These are phyloP conservation scores for Zaprionus obscuricornis DNA, from an alignment of 2,888 invertebrate genomes.

Conservation along the genomic window DNA sequence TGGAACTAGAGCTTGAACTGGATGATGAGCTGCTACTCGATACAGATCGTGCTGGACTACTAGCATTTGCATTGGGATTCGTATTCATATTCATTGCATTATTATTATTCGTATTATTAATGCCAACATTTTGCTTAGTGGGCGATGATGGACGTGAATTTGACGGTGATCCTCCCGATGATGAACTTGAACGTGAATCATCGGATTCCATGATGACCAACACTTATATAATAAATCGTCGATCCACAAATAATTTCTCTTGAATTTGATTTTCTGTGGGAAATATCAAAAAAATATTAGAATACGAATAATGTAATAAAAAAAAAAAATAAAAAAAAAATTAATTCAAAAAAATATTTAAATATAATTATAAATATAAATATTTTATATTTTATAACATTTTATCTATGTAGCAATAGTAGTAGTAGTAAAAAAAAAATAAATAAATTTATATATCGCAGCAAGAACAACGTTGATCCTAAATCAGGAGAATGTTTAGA, in stretches of 20 bases:
- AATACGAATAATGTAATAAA: background rate
- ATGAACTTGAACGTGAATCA: conserved; percentile 81
- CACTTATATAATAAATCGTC: conserved; percentile 13
- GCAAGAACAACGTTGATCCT: conserved; percentile 33
- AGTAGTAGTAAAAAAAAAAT: too few relatives aligned
- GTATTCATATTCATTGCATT: conserved; percentile 4
- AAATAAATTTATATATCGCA: too few relatives aligned
- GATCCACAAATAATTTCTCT: too few relatives aligned
- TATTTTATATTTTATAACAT: conserved; percentile 1
- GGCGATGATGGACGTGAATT: conserved; percentile 77
- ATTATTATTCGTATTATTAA: conserved; percentile 9
- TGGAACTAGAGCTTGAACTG: conserved; percentile 76
- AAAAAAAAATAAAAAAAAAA: background rate
- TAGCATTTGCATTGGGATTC: background rate
- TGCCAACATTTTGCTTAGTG: conserved; percentile 47
- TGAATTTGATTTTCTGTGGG: conserved; percentile 32
- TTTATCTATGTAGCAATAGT: too few relatives aligned
- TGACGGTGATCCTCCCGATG: conserved; percentile 84
- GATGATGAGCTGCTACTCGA: conserved; percentile 70
- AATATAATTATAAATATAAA: background rate
- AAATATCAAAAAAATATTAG: conserved; percentile 36
- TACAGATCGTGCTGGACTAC: conserved; percentile 69
- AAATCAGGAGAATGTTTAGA: too few relatives aligned
- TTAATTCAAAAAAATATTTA: background rate
- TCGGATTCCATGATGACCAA: conserved; percentile 79